Evolutionary conservation across 2,797 vertebrate genomes (phyloP).

Genomic region (Pristis pectinata): DNA sequence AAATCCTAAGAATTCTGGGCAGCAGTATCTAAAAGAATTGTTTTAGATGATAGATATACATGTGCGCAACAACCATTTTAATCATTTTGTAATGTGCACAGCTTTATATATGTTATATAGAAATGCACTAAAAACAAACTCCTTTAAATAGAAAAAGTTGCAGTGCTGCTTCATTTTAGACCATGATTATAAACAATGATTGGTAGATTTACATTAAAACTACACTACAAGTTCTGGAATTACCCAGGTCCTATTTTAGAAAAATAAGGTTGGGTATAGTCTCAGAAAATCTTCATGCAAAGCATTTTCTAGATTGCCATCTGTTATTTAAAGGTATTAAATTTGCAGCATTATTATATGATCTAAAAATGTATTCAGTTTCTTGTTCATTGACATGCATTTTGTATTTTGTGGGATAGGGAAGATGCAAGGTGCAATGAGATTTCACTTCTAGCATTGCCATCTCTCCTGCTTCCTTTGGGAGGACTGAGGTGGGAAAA

Average conservation of each 20-base stretch:
- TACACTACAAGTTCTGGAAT: background rate
- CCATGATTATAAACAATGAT: background rate
- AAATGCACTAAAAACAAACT: background rate
- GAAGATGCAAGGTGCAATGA: too few species aligned
- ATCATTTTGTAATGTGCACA: background rate
- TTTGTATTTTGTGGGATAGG: too few species aligned
- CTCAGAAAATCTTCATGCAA: background rate
- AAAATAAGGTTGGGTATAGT: background rate
- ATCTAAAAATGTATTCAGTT: background rate
- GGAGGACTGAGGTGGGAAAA: too few species aligned
- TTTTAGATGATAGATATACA: background rate
- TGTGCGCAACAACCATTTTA: background rate
- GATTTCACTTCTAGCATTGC: too few species aligned
- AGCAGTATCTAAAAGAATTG: background rate
- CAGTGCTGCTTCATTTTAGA: background rate
- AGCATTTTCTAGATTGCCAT: background rate
- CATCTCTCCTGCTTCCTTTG: too few species aligned
- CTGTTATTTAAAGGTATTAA: background rate
- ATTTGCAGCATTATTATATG: background rate
- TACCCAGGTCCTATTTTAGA: too few species aligned
- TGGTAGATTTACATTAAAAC: background rate
- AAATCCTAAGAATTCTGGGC: background rate
- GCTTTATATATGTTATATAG: background rate
- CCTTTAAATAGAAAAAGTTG: background rate
- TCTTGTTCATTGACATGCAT: background rate